Evolutionary conservation across 2,888 invertebrate genomes (phyloP), one percentile per base, ranked within the genome.

Genomic region (Dasypolia templi): DNA sequence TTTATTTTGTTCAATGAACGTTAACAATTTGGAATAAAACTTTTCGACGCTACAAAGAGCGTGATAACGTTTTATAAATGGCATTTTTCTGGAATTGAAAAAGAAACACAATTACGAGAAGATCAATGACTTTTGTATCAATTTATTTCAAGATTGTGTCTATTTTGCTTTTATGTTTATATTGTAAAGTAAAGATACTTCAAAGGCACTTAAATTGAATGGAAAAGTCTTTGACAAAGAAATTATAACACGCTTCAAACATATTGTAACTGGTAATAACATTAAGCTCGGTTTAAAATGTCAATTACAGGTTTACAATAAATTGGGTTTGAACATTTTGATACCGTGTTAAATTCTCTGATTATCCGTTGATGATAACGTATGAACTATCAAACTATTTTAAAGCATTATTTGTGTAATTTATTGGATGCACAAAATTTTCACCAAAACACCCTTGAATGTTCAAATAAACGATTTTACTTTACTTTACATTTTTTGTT

Each of bases 1-100:
- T 91, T 91, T 91, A 89, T 89, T 86, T 89, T 87, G 89, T 89
- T 91, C 89, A 91, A 85, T 91, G 90, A 92, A 90, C 90, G 89
- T 90, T 88, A 91, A 89, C 90, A 90, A 90, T 90, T 88, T 88
- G 85, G 84, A 90, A 91, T 88, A 89, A 89, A 91, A 90, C 89
- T 91, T 91, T 88, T 86, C 81, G 85, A 79, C 79, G 81, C 79
- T 86, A 88, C 87, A 89, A 91, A 91, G 84, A 86, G 87, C 75
- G 75, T 82, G 85, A 87, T 85, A 86, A 86, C 79, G 83, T 83
- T 88, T 86, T 83, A 81, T 86, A 82, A 85, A 87, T 86, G 83
- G 75, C 83, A 86, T 80, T 84, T 82, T 87, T 87, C 83, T 85
- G 79, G 64, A 79, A 82, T 82, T 76, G 79, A 74, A 84, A 73